Evolutionary conservation across 1,140 invertebrate genomes (phyloP).

Genomic region (Drosophila tropicalis): DNA sequence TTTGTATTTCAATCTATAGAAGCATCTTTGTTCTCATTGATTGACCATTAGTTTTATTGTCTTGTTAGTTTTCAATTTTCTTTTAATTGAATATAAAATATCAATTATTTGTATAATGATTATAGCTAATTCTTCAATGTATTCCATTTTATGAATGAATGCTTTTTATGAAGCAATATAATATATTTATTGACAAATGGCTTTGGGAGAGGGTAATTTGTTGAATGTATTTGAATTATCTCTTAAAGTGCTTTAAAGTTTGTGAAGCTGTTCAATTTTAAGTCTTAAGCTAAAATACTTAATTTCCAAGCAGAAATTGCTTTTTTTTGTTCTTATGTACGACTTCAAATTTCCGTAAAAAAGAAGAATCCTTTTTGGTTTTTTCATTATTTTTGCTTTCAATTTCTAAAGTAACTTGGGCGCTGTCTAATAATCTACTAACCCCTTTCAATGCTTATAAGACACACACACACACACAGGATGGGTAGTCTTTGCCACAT

Average conservation of each 20-base stretch:
- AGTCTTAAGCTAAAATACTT: not conserved
- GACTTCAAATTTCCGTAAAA: not conserved
- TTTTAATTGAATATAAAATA: no score
- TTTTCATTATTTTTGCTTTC: conserved; percentile 6
- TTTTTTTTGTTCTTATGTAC: not conserved
- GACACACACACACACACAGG: not conserved
- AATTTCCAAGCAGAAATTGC: not conserved
- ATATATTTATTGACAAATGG: not conserved
- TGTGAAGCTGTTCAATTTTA: not conserved
- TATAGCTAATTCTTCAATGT: no score
- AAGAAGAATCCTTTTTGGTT: not conserved
- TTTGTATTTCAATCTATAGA: no score
- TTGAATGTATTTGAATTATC: no score
- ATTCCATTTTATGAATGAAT: no score
- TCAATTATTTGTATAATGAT: no score
- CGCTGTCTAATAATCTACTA: conserved; percentile 21
- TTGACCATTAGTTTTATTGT: no score
- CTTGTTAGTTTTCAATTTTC: no score
- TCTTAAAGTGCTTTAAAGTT: no score
- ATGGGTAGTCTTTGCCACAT: not conserved
- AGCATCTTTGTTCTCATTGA: no score
- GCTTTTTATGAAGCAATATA: not conserved
- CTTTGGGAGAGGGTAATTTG: no score
- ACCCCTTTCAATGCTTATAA: conserved; percentile 18
- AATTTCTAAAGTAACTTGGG: conserved; percentile 14